phyloP scores from a whole-genome alignment of 2,888 invertebrate genomes.

The Eupithecia pulchellata region DNA sequence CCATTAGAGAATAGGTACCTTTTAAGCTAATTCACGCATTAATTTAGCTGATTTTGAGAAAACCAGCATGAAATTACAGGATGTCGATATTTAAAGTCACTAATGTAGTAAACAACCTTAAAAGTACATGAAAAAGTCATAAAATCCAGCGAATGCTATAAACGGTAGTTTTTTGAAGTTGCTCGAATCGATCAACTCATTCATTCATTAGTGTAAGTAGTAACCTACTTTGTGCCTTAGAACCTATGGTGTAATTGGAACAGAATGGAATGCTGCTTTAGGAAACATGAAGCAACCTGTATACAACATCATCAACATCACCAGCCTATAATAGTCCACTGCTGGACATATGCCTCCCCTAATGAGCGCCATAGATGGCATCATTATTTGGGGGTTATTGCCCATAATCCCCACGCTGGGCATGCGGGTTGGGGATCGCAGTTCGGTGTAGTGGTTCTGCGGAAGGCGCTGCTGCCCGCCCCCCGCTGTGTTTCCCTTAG shows the following conservation, averaged over 20 bases:
- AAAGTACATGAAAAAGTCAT: slow-evolving; percentile 30
- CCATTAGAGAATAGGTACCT: not conserved
- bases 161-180: slow-evolving; percentile 35
- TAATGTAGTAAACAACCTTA: slow-evolving; percentile 36
- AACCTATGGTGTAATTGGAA: slow-evolving; percentile 20
- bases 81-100: slow-evolving; percentile 30
- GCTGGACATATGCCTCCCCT: too few relatives aligned
- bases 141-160: slow-evolving; percentile 26
- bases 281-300: slow-evolving; percentile 19
- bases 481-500: too few relatives aligned
- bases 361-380: too few relatives aligned
- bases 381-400: too few relatives aligned
- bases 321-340: too few relatives aligned
- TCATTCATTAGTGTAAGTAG: slow-evolving; percentile 35
- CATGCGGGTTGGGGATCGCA: too few relatives aligned
- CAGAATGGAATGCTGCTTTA: slow-evolving; percentile 18
- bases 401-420: too few relatives aligned
- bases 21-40: not conserved
- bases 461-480: too few relatives aligned
- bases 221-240: not conserved
- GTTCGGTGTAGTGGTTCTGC: too few relatives aligned
- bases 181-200: slow-evolving; percentile 33
- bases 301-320: too few relatives aligned
- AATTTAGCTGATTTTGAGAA: slow-evolving; percentile 15
- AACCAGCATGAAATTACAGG: slow-evolving; percentile 20